Conservation (phyloP, 2,888 invertebrate genomes). For the Orthonevra nobilis region DNA sequence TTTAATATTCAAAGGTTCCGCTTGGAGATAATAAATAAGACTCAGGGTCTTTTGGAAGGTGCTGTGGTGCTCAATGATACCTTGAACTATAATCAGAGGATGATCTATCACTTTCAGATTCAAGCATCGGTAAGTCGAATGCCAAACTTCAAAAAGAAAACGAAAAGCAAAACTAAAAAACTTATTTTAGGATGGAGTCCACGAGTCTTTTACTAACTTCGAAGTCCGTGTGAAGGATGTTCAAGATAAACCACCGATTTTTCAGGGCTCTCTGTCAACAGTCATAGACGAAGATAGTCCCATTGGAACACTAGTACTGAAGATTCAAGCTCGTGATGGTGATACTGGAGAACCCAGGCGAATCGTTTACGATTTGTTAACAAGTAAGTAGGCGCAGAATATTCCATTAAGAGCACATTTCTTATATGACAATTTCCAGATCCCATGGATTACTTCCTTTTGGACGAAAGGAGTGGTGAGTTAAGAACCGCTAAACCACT, state of each 20-base stretch:
- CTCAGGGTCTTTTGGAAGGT: slow-evolving; percentile 86
- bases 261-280: slow-evolving; percentile 89
- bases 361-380: slow-evolving; percentile 88
- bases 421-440: slow-evolving; percentile 84
- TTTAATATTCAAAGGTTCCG: slow-evolving; percentile 74
- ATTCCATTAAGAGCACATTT: neutral
- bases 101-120: slow-evolving; percentile 88
- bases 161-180: too few species aligned
- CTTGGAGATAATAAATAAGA: slow-evolving; percentile 76
- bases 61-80: slow-evolving; percentile 86
- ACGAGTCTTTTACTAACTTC: slow-evolving; percentile 87
- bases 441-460: slow-evolving; percentile 91
- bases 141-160: neutral
- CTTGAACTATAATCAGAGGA: slow-evolving; percentile 89
- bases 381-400: slow-evolving; percentile 83
- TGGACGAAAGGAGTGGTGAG: slow-evolving; percentile 90
- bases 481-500: slow-evolving; percentile 90
- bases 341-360: slow-evolving; percentile 91
- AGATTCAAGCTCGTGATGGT: slow-evolving; percentile 90
- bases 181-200: slow-evolving; percentile 89
- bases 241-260: slow-evolving; percentile 92
- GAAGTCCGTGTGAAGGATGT: slow-evolving; percentile 91
- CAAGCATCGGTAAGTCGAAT: slow-evolving; percentile 85
- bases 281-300: slow-evolving; percentile 91
- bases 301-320: slow-evolving; percentile 90